Percentiles rank a stretch among this genome's conserved stretches.
phyloP scores from a whole-genome alignment of 2,797 vertebrate species.

The Merluccius polli region DNA sequence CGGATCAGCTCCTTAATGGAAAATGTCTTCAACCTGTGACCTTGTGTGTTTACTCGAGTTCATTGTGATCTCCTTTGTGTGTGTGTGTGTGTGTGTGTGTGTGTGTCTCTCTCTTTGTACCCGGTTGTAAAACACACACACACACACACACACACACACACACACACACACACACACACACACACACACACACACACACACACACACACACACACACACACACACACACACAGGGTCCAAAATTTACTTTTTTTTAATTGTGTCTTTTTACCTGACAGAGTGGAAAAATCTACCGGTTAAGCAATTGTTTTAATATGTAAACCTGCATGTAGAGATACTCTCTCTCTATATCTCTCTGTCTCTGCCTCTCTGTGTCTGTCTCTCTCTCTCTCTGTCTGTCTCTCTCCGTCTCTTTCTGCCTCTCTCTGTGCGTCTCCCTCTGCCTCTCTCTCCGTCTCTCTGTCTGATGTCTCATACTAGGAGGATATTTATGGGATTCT shows the following conservation, averaged over 20 bases:
- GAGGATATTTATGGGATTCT: not conserved
- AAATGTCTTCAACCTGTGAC: conserved; percentile 41
- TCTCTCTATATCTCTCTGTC: no score
- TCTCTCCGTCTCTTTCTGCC: no score
- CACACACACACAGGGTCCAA: not conserved
- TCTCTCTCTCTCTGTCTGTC: no score
- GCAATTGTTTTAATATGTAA: no score
- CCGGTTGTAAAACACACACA: not conserved
- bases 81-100: not conserved
- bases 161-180: no score
- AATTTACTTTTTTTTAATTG: no score
- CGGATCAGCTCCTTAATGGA: conserved; percentile 50
- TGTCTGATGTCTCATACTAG: not conserved
- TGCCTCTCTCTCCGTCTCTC: not conserved
- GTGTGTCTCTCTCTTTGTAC: not conserved
- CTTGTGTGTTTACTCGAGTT: conserved; percentile 44
- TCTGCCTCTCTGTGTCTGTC: no score
- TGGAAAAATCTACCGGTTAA: no score
- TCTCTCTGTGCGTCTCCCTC: not conserved
- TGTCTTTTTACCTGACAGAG: no score
- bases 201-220: not conserved
- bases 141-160: conserved; percentile 2
- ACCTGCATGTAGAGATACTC: no score
- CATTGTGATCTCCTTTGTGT: conserved; percentile 8
- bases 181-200: not conserved